Evolutionary conservation across 2,888 invertebrate genomes (phyloP), one percentile per base, ranked within the genome.

Genomic region (Pecten maximus): DNA sequence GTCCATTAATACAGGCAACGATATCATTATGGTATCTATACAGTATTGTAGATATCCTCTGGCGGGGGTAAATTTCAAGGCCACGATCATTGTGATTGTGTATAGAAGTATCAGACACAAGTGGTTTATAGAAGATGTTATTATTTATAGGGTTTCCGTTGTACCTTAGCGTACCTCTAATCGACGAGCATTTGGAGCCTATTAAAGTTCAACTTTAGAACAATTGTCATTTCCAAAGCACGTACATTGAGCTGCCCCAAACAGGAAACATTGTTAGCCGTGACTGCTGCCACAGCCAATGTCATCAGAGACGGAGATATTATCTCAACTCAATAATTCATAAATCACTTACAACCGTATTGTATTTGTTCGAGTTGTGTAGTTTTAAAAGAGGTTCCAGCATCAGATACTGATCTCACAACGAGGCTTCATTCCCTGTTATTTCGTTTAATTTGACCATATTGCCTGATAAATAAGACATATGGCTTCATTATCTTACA

Each of bases 261-360:
- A 28, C 28, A 28, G 74, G 16, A 74, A 28, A 28, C 16, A 16
- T 74, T 6, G 35, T 35, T 23, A 60, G 60, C n/a, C 35, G 74
- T 12, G 8, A 74, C 23, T 3, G 8, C 74, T 28, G 74, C 74
- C 8, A 35, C 35, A 35, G 35, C 28, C 35, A 28, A 15, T 35
- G 74, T 74, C 74, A 74, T 74, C 74, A 23, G 74, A 74, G 16
- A 74, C 74, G 4, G 74, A 19, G 74, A 74, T 74, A 74, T 74
- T 74, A 74, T 74, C 74, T 74, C 28, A 74, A 28, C 74, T 74
- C 74, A 74, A 74, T 74, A 74, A 74, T 74, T 74, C 74, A 74
- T 74, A 74, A 74, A 74, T 74, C 74, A 74, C 74, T 74, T 74
- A 74, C 35, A 74, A 74, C 74, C 35, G 74, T 74, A 35, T 74